Conservation (phyloP, 2,888 invertebrate genomes). For the Callyntrura sp. region DNA sequence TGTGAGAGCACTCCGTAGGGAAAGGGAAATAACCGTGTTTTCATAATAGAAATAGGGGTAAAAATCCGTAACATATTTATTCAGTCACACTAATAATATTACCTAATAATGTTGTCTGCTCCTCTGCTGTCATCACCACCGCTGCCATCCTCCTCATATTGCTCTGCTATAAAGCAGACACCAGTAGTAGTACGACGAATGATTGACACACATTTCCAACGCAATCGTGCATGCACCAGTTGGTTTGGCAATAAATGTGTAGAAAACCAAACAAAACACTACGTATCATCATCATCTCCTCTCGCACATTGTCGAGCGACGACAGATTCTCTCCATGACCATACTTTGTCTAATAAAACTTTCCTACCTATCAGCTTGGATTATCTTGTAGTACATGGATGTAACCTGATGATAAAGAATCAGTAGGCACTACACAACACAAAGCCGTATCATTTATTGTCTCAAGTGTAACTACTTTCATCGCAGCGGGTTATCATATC, state of each 20-base stretch:
- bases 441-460: background rate
- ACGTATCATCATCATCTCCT: background rate
- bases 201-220: conserved; percentile 16
- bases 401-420: background rate
- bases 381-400: background rate
- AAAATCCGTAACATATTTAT: background rate
- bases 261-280: background rate
- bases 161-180: background rate
- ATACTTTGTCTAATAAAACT: conserved; percentile 4
- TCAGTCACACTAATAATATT: background rate
- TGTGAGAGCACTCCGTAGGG: background rate
- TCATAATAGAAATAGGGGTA: background rate
- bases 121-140: background rate
- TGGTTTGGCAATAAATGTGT: conserved; percentile 5
- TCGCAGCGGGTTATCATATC: background rate
- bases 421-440: too few relatives aligned
- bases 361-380: background rate
- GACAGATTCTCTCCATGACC: background rate
- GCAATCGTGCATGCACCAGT: conserved; percentile 40
- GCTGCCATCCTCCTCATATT: background rate
- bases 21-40: background rate
- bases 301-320: background rate
- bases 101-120: too few relatives aligned
- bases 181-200: background rate
- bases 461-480: conserved; percentile 2